phyloP scores from a whole-genome alignment of 2,888 invertebrate species.

The Oasisia sp. region DNA sequence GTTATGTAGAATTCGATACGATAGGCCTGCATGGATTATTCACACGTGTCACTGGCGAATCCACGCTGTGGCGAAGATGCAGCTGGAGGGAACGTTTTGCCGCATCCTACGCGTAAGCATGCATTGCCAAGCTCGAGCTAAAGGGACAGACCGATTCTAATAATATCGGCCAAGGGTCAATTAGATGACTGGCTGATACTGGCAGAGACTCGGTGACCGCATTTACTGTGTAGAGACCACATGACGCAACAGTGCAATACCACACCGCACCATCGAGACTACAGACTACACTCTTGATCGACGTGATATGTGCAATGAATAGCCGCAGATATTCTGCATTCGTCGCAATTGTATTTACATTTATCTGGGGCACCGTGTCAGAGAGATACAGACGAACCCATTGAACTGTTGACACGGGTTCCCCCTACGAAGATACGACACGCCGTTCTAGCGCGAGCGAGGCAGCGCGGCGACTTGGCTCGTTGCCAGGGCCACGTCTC shows the following conservation, averaged over 20 bases:
- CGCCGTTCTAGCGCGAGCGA: neutral
- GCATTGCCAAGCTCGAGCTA: no score
- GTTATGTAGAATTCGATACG: neutral
- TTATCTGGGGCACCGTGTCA: neutral
- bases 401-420: neutral
- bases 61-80: no score
- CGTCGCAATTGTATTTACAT: neutral
- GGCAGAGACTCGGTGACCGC: no score
- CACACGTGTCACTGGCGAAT: neutral
- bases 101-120: no score
- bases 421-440: neutral
- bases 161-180: no score
- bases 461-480: neutral
- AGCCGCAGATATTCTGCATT: neutral
- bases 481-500: slow-evolving; percentile 17
- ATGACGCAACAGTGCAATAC: neutral
- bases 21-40: neutral
- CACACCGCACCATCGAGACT: neutral
- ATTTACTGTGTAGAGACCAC: neutral
- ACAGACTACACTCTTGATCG: neutral
- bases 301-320: neutral
- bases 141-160: no score
- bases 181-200: no score
- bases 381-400: neutral
- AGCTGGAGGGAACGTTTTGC: no score